Percentiles rank a stretch among this genome's conserved stretches.
Evolutionary conservation across 2,113 vertebrate species (phyloP).

Genomic region (Bubo bubo): DNA sequence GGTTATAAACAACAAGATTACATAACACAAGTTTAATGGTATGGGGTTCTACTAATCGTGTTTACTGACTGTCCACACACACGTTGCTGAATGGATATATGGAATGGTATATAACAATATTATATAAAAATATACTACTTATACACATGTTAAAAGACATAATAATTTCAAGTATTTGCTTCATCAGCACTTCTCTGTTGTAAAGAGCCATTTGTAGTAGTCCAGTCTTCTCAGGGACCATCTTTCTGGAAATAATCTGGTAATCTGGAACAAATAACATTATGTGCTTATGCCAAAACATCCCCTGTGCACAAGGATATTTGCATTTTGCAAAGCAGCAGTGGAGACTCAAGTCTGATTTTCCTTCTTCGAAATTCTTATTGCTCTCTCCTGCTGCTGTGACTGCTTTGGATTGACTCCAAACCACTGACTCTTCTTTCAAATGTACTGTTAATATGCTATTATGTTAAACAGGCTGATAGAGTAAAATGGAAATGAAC

Average conservation of each 20-base stretch:
- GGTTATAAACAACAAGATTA: not conserved
- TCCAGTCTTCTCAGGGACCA: constrained; percentile 2
- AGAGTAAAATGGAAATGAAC: constrained; percentile 60
- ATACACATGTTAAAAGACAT: not conserved
- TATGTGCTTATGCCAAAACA: constrained; percentile 2
- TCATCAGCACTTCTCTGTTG: not conserved
- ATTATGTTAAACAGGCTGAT: constrained; percentile 68
- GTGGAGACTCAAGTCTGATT: constrained; percentile 24
- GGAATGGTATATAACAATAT: not conserved
- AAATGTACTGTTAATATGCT: constrained; percentile 63
- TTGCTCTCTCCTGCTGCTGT: constrained; percentile 55
- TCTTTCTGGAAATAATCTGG: constrained; percentile 48
- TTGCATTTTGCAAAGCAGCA: constrained; percentile 46
- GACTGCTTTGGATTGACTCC: constrained; percentile 62
- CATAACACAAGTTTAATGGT: not conserved
- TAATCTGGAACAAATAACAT: constrained; percentile 42
- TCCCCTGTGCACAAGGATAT: not conserved
- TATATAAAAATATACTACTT: not conserved
- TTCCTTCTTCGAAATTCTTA: constrained; percentile 52
- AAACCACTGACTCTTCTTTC: constrained; percentile 66
- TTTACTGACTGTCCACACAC: not conserved
- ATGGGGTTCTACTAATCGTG: not conserved
- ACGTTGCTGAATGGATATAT: not conserved
- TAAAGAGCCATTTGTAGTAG: not conserved
- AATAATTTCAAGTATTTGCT: constrained; percentile 8